These are phyloP conservation scores for Semaprochilodus insignis DNA, from an alignment of 2,797 vertebrate species.

Conservation along the genomic window DNA sequence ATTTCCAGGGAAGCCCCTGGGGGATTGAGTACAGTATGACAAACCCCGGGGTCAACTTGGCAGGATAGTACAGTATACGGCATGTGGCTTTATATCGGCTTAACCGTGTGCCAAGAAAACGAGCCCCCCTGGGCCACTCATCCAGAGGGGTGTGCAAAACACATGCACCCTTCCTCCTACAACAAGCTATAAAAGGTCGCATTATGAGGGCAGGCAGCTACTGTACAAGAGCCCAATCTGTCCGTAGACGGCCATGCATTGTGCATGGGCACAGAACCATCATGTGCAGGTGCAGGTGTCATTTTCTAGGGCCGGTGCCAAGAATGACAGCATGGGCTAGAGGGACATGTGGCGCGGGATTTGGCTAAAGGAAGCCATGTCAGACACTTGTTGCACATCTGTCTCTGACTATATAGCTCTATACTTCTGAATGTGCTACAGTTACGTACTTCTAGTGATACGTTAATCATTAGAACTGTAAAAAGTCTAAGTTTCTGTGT, in stretches of 20 bases:
- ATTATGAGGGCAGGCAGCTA: conserved; percentile 83
- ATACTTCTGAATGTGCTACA: not conserved
- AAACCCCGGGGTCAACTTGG: conserved; percentile 79
- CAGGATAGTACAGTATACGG: conserved; percentile 69
- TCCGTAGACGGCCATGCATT: conserved; percentile 67
- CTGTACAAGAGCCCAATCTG: conserved; percentile 84
- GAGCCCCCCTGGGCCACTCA: conserved; percentile 56
- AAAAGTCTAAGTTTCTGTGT: conserved; percentile 16
- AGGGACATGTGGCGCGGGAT: conserved; percentile 63
- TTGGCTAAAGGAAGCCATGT: conserved; percentile 64
- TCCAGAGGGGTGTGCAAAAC: conserved; percentile 53
- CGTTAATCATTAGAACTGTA: conserved; percentile 42
- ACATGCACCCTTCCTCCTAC: conserved; percentile 67
- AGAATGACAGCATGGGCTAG: conserved; percentile 61
- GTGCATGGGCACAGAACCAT: conserved; percentile 63
- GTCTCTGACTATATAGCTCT: conserved; percentile 47
- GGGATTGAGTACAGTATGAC: conserved; percentile 65
- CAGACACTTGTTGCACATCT: conserved; percentile 73
- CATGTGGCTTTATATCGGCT: conserved; percentile 88
- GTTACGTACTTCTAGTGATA: conserved; percentile 33
- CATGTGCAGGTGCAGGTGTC: conserved; percentile 67
- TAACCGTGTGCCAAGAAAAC: conserved; percentile 73
- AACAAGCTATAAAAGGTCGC: conserved; percentile 77
- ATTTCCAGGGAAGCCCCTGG: conserved; percentile 59
- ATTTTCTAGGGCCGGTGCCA: conserved; percentile 67